Percentiles rank a stretch among this genome's conserved stretches.
phyloP scores from a whole-genome alignment of 2,888 invertebrate species.

The Latheticus oryzae region DNA sequence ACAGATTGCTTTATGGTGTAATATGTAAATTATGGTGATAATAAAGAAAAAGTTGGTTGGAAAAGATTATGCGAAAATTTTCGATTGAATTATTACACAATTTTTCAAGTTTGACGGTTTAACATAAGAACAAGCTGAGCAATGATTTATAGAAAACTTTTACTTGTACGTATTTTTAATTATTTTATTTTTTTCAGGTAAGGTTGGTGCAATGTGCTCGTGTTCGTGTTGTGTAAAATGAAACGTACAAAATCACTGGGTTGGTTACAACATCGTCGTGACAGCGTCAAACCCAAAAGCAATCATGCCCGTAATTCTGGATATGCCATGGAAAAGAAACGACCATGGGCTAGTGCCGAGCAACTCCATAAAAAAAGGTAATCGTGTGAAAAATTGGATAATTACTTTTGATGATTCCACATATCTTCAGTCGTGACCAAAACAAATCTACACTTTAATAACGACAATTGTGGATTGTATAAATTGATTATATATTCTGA shows the following conservation, averaged over 20 bases:
- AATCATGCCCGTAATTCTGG: conserved; percentile 16
- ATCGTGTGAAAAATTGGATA: conserved; percentile 12
- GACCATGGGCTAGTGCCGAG: conserved; percentile 45
- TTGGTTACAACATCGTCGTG: conserved; percentile 46
- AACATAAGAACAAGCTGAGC: too few relatives aligned
- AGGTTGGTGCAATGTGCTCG: conserved; percentile 19
- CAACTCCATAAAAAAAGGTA: conserved; percentile 48
- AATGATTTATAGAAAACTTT: too few relatives aligned
- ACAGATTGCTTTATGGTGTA: conserved; percentile 29
- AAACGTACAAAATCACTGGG: conserved; percentile 46
- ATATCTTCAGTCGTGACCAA: conserved; percentile 2
- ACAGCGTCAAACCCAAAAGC: conserved; percentile 43
- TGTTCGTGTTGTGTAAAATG: conserved; percentile 37
- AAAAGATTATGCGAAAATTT: conserved; percentile 1
- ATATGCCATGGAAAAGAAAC: conserved; percentile 28
- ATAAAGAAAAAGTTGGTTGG: conserved; percentile 21
- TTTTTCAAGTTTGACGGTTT: conserved; percentile 1
- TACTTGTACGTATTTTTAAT: conserved; percentile 1
- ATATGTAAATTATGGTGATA: conserved; percentile 29
- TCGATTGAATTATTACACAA: background rate
- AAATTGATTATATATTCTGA: conserved; percentile 8
- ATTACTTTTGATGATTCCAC: conserved; percentile 14
- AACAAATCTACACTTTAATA: conserved; percentile 1
- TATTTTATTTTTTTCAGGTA: conserved; percentile 23
- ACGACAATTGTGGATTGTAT: conserved; percentile 7